A percentile compares a stretch with the other conserved stretches of the same genome.
Conservation (phyloP, 2,797 vertebrate species). For the Hydrocynus forskahlii region DNA sequence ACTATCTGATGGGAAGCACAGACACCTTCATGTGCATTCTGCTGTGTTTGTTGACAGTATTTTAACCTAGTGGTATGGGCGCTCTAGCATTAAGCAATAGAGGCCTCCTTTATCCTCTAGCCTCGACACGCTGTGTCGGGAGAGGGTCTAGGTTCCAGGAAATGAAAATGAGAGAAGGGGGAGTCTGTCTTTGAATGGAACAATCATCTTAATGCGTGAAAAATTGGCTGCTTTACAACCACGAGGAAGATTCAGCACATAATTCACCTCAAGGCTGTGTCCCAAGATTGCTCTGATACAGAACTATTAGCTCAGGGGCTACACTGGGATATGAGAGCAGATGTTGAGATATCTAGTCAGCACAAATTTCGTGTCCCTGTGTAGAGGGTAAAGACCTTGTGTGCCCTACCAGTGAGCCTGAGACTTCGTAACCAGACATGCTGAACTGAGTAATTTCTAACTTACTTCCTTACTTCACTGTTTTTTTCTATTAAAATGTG, state of each 20-base stretch:
- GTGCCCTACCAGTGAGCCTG: background rate
- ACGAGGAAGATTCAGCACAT: background rate
- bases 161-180: background rate
- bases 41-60: background rate
- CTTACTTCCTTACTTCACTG: no score
- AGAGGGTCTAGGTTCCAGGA: background rate
- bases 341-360: background rate
- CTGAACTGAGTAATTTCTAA: background rate
- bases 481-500: no score
- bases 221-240: background rate
- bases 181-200: background rate
- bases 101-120: background rate
- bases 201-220: background rate
- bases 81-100: background rate
- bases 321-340: background rate
- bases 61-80: background rate
- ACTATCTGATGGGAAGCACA: background rate
- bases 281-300: background rate
- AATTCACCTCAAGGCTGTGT: background rate
- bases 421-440: background rate
- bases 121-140: background rate
- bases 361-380: background rate
- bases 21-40: background rate
- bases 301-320: background rate
- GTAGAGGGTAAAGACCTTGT: background rate